Conservation (phyloP, 1,140 invertebrate genomes). For the Wasmannia auropunctata region DNA sequence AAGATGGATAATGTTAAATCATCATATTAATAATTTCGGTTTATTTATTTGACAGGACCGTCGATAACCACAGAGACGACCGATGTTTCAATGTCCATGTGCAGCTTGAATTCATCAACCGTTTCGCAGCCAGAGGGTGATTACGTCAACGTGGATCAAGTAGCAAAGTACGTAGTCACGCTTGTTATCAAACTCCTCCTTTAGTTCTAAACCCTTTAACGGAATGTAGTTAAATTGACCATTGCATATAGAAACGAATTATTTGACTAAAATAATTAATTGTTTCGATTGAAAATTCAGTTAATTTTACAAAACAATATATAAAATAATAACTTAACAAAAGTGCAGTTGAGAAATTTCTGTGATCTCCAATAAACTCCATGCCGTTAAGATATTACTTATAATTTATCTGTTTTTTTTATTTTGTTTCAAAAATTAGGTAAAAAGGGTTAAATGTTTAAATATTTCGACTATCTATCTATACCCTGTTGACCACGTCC, state of each 20-base stretch:
- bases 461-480: neutral
- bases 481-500: neutral
- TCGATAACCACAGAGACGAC: slow-evolving; percentile 86
- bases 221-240: neutral
- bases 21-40: neutral
- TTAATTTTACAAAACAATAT: neutral
- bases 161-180: slow-evolving; percentile 76
- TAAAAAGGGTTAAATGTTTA: neutral
- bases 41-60: slow-evolving; percentile 78
- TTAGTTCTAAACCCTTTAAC: neutral
- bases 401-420: neutral
- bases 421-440: neutral
- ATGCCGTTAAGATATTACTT: neutral
- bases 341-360: neutral
- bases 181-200: neutral
- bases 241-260: neutral
- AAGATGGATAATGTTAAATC: neutral
- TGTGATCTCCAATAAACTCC: neutral
- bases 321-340: neutral
- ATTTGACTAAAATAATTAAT: neutral
- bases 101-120: slow-evolving; percentile 86
- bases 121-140: slow-evolving; percentile 85
- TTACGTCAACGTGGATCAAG: slow-evolving; percentile 84
- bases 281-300: neutral
- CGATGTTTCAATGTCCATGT: slow-evolving; percentile 86